Percentiles rank a stretch among this genome's conserved stretches.
These are phyloP conservation scores for Brenthis hecate DNA, from an alignment of 2,888 invertebrate species.

Conservation along the genomic window DNA sequence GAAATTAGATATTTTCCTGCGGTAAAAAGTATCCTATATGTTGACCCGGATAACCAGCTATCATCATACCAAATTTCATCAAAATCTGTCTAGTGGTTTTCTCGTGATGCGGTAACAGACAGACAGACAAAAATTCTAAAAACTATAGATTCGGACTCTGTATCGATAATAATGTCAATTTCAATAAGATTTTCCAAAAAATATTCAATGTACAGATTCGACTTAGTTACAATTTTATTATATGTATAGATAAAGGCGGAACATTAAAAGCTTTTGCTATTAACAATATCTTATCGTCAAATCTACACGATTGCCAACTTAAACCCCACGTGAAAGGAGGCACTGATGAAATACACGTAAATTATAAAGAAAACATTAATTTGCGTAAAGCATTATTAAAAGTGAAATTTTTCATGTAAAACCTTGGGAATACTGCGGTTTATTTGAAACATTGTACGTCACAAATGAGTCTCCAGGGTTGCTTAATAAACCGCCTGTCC, in stretches of 20 bases:
- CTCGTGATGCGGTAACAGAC: too few relatives aligned
- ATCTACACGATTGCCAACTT: slow-evolving; percentile 13
- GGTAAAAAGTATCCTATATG: too few relatives aligned
- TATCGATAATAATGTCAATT: too few relatives aligned
- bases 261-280: slow-evolving; percentile 16
- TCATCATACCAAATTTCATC: too few relatives aligned
- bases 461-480: not conserved
- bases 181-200: too few relatives aligned
- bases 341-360: slow-evolving; percentile 10
- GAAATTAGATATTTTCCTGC: too few relatives aligned
- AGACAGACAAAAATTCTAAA: too few relatives aligned
- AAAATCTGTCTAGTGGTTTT: too few relatives aligned
- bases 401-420: not conserved
- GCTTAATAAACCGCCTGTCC: not conserved
- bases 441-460: slow-evolving; percentile 1
- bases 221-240: too few relatives aligned
- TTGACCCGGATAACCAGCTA: too few relatives aligned
- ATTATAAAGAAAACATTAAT: slow-evolving; percentile 8
- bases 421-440: not conserved
- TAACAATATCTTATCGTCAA: slow-evolving; percentile 16
- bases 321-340: not conserved
- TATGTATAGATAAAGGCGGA: not conserved
- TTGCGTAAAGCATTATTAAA: not conserved
- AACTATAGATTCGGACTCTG: too few relatives aligned
- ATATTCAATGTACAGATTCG: too few relatives aligned